A percentile compares a stretch with the other conserved stretches of the same genome.
These are phyloP conservation scores for Lepus townsendii DNA, from an alignment of 2,797 vertebrate species.

Conservation along the genomic window DNA sequence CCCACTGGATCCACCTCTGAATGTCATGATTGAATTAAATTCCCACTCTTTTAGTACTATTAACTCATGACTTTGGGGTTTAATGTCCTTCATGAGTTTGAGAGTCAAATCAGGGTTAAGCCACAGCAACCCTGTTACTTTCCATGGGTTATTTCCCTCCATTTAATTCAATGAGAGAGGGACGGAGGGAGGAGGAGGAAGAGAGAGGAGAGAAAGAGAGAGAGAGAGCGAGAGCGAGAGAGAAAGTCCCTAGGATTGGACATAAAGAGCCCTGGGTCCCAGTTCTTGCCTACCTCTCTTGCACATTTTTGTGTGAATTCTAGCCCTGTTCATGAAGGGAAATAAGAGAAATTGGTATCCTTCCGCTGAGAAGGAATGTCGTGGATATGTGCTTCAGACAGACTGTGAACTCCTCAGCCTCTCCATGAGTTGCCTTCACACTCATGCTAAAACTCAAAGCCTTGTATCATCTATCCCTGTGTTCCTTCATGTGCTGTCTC, in stretches of 20 bases:
- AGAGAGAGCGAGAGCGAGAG: no score
- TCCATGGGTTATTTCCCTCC: not conserved
- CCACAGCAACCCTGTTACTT: not conserved
- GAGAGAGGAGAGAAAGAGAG: no score
- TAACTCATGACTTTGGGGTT: no score
- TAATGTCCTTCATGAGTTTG: no score
- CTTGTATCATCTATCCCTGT: no score
- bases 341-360: not conserved
- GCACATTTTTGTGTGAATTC: not conserved
- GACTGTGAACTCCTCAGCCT: not conserved
- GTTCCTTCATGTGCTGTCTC: not conserved
- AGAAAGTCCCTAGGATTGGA: no score
- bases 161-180: not conserved
- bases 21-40: no score
- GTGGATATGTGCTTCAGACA: not conserved
- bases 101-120: no score
- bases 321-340: not conserved
- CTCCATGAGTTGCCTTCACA: not conserved
- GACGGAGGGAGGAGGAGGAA: not conserved
- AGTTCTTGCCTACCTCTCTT: not conserved
- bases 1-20: no score
- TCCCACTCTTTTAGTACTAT: no score
- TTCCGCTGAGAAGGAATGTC: not conserved
- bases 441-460: not conserved
- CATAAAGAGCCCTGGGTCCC: not conserved